Evolutionary conservation across 2,888 invertebrate species (phyloP).

Genomic region (Phyto melanocephala): DNA sequence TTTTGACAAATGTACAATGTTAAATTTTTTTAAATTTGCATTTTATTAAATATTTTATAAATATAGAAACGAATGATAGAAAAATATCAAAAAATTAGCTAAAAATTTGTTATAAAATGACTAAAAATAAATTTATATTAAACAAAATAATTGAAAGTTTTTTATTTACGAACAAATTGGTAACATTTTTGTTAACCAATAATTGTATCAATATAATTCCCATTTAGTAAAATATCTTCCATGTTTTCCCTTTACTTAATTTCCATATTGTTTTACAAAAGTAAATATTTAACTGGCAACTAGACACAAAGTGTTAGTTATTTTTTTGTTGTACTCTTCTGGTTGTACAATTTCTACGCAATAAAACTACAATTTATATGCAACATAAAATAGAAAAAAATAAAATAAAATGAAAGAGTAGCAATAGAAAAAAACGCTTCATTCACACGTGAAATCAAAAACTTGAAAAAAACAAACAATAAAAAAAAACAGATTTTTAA

Average conservation of each 20-base stretch:
- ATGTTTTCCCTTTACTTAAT: neutral
- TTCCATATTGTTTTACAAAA: slow-evolving; percentile 44
- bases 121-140: no score
- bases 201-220: no score
- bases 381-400: neutral
- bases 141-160: no score
- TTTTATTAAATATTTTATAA: no score
- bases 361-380: slow-evolving; percentile 39
- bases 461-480: neutral
- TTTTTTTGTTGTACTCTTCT: neutral
- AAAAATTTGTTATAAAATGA: no score
- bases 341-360: neutral
- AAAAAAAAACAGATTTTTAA: slow-evolving; percentile 22
- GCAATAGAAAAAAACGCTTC: neutral
- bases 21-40: no score
- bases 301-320: slow-evolving; percentile 22
- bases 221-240: no score
- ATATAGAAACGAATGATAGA: no score
- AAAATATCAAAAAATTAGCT: no score
- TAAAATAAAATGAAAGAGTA: neutral
- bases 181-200: no score
- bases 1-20: no score
- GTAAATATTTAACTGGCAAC: slow-evolving; percentile 35
- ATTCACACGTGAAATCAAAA: slow-evolving; percentile 44
- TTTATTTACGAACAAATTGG: no score